phyloP scores from a whole-genome alignment of 1,140 invertebrate species.

The Temnothorax curvispinosus region DNA sequence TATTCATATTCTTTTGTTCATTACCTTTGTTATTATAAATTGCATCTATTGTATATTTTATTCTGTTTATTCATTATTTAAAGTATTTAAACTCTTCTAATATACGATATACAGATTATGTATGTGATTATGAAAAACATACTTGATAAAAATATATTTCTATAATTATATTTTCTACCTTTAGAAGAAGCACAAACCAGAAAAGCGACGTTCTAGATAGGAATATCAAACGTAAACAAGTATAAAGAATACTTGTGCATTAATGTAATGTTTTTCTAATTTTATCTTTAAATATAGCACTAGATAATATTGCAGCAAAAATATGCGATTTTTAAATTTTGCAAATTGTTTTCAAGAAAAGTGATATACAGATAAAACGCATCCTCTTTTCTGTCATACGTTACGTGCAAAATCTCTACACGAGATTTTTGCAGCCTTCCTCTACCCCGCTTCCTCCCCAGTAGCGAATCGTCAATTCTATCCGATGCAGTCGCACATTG shows the following conservation, averaged over 20 bases:
- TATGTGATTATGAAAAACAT: not conserved
- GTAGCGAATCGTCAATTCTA: constrained; percentile 22
- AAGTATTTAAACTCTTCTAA: not conserved
- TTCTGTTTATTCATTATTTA: not conserved
- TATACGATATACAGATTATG: too few relatives aligned
- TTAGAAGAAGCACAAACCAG: not conserved
- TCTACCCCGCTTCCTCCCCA: not conserved
- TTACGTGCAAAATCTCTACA: not conserved
- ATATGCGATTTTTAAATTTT: not conserved
- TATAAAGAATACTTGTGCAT: not conserved
- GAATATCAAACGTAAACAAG: not conserved
- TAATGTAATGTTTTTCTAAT: not conserved
- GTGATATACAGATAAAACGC: not conserved
- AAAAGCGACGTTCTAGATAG: not conserved
- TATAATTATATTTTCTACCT: not conserved
- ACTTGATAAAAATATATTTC: constrained; percentile 12
- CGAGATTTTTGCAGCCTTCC: constrained; percentile 21
- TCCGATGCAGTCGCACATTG: constrained; percentile 47
- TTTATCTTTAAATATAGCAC: not conserved
- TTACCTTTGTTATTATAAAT: not conserved
- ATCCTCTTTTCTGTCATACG: not conserved
- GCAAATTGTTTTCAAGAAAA: not conserved
- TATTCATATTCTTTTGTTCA: not conserved
- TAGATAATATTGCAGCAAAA: not conserved
- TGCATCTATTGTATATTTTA: not conserved